Base-by-base conservation (phyloP, 2,888 invertebrate genomes). In the Hirtodrosophila cameraria region DNA sequence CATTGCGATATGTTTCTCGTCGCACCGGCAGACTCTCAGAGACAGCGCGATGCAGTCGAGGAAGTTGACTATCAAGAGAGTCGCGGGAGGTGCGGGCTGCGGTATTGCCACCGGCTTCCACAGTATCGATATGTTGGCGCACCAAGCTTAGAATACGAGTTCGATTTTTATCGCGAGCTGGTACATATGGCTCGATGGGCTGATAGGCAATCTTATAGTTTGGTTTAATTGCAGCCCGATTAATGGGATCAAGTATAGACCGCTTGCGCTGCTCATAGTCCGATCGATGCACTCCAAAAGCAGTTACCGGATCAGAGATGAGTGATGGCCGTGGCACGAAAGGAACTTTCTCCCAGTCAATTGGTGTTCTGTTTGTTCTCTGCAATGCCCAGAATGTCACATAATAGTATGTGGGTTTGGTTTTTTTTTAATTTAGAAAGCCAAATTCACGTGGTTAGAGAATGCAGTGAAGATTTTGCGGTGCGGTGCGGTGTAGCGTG, bases 331-430 rank as follows among this genome's bases (percentile, higher is more conserved):
- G 93, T 81, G 96, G 95, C 88, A 96, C 96, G 92, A 93, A 95
- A 88, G 96, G 96, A 91, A 95, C 95, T 93, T 95, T 96, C 92
- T 96, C 95, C 96, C 96, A 96, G 88, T 96, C 96, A 89, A 96
- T 94, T 91, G 93, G 92, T 91, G 93, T 92, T 91, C 79, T 86
- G 63, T 79, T 88, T 91, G 82, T 75, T 73, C 72, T 90, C 89
- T 90, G 90, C 67, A 90, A 89, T 83, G 83, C 84, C 90, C 90
- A 88, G 66, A 80, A 80, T 82, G 72, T 83, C 79, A 85, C 83
- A 79, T 41, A 68, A 57, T 52, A 52, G 23, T 23, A 23, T 59
- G 38, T 74, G 70, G 48, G 49, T 53, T 64, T 18, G 41, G 43
- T 65, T 57, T 39, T 42, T 30, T 55, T 81, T 78, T 43, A 78